Conservation (phyloP, 2,797 vertebrate species). For the Diglossa cyanea region DNA sequence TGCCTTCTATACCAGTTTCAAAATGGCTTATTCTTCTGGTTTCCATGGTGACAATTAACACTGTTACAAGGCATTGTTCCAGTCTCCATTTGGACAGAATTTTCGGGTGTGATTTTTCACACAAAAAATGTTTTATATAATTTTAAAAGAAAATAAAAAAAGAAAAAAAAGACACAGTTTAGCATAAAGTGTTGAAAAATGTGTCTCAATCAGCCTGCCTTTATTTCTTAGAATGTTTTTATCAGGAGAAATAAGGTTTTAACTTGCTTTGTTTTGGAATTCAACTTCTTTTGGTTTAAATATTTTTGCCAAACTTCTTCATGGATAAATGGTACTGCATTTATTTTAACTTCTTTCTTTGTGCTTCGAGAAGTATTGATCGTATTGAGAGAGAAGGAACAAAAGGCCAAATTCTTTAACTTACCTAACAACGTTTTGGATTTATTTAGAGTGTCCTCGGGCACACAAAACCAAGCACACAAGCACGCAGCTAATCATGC, state of each 20-base stretch:
- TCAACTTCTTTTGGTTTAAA: slow-evolving; percentile 43
- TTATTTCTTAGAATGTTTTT: slow-evolving; percentile 63
- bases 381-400: not conserved
- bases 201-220: slow-evolving; percentile 72
- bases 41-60: slow-evolving; percentile 97
- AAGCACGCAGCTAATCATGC: slow-evolving; percentile 53
- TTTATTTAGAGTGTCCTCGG: slow-evolving; percentile 62
- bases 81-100: slow-evolving; percentile 84
- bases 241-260: slow-evolving; percentile 69
- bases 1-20: slow-evolving; percentile 90
- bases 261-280: slow-evolving; percentile 74
- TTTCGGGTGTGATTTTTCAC: slow-evolving; percentile 82
- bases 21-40: slow-evolving; percentile 97
- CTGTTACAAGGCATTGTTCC: slow-evolving; percentile 93
- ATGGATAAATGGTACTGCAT: not conserved
- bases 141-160: not conserved
- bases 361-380: not conserved
- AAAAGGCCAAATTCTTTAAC: slow-evolving; percentile 52
- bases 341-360: slow-evolving; percentile 9
- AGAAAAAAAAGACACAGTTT: slow-evolving; percentile 6
- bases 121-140: slow-evolving; percentile 63
- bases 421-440: slow-evolving; percentile 33
- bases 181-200: slow-evolving; percentile 70
- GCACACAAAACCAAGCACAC: slow-evolving; percentile 57
- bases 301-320: slow-evolving; percentile 49